These are phyloP conservation scores for Drosophila paracracens DNA, from an alignment of 2,888 invertebrate species.

Conservation along the genomic window DNA sequence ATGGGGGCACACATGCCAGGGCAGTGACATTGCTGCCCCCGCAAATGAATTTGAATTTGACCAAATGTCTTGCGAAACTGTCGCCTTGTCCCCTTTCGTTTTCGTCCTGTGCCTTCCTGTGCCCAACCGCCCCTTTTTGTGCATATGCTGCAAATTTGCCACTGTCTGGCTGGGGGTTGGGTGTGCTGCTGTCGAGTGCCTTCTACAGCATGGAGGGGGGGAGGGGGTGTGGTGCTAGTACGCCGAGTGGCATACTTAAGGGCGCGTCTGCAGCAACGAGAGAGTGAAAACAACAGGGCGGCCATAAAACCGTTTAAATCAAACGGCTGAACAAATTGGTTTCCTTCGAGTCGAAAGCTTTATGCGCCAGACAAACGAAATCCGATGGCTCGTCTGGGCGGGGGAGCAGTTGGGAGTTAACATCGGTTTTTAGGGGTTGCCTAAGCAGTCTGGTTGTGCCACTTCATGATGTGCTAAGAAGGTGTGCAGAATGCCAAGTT, in stretches of 20 bases:
- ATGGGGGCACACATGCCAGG: conserved; percentile 43
- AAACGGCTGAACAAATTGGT: conserved; percentile 81
- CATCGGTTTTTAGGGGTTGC: conserved; percentile 43
- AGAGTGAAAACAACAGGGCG: conserved; percentile 76
- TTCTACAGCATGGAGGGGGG: not conserved
- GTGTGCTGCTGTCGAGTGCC: conserved; percentile 20
- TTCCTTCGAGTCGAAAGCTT: conserved; percentile 81
- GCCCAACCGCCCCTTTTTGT: conserved; percentile 48
- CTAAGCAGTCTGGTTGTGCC: conserved; percentile 3
- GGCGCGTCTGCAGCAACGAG: conserved; percentile 65
- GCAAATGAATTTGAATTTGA: conserved; percentile 74
- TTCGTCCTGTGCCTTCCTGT: conserved; percentile 13
- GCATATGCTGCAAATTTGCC: conserved; percentile 82
- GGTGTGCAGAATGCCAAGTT: conserved; percentile 34
- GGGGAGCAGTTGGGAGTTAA: not conserved
- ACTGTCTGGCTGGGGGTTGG: conserved; percentile 36
- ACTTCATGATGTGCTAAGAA: conserved; percentile 51
- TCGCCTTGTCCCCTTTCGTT: conserved; percentile 39
- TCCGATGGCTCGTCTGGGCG: conserved; percentile 6
- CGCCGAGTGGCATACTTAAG: conserved; percentile 77
- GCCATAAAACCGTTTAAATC: conserved; percentile 82
- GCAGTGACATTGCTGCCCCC: conserved; percentile 56
- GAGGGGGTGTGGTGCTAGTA: conserved; percentile 7
- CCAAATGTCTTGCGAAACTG: conserved; percentile 81
- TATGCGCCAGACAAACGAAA: conserved; percentile 62